phyloP scores from a whole-genome alignment of 2,888 invertebrate species.

The Myopa tessellatipennis region DNA sequence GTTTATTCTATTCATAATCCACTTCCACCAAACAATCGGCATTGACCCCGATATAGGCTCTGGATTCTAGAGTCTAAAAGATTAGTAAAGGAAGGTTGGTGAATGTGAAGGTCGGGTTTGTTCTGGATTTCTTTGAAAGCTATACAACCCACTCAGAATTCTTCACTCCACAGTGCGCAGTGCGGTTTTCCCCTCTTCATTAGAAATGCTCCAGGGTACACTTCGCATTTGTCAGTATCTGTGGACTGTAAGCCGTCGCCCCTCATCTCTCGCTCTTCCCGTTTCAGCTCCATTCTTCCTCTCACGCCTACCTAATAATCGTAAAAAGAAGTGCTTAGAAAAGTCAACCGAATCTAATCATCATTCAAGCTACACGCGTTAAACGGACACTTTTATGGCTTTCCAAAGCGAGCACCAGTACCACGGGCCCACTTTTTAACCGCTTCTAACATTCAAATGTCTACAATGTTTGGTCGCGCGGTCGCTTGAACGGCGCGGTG shows the following conservation, averaged over 20 bases:
- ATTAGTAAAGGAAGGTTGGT: too few relatives aligned
- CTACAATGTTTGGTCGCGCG: neutral
- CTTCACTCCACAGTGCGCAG: neutral
- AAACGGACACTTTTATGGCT: constrained; percentile 22
- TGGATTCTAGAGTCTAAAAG: too few relatives aligned
- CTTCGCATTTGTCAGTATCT: too few relatives aligned
- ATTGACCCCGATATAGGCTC: too few relatives aligned
- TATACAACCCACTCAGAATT: too few relatives aligned
- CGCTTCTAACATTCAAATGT: constrained; percentile 16
- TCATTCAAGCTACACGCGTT: constrained; percentile 29
- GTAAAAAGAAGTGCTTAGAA: neutral
- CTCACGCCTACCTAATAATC: constrained; percentile 2
- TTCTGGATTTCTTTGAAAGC: neutral
- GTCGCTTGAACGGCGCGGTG: neutral
- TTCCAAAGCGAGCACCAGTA: neutral
- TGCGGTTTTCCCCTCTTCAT: constrained; percentile 10
- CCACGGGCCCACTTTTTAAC: constrained; percentile 8
- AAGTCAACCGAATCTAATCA: constrained; percentile 4
- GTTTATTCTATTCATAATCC: neutral
- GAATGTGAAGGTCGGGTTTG: too few relatives aligned
- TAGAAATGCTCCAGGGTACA: constrained; percentile 13
- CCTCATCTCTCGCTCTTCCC: neutral
- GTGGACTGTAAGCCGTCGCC: neutral
- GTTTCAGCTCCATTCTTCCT: neutral
- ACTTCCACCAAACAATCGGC: neutral